Evolutionary conservation across 2,113 vertebrate genomes (phyloP), one percentile per base, ranked within the genome.

Genomic region (Macquaria australasica): DNA sequence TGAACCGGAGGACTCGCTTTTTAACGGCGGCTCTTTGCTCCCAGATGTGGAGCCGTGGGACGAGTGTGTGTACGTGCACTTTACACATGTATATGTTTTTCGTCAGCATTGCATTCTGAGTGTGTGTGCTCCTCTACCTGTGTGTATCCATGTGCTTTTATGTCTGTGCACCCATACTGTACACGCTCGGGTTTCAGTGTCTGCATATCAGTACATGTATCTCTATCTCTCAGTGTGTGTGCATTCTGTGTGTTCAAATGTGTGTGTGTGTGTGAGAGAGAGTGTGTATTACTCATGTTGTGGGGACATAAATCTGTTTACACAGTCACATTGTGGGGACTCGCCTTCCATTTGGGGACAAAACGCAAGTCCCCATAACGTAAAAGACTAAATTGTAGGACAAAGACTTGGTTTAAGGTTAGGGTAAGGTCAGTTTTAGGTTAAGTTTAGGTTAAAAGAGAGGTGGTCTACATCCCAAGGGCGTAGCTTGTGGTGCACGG

Each of bases 21-120:
- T 89, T 82, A 75, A 77, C 58, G 74, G 74, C 9, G 10, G 68
- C 66, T 85, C 79, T 89, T 86, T 81, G 73, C 83, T 88, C 77
- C 28, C 75, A 80, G 80, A 79, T 34, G 25, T 4, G 37, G 84
- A 80, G 82, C 69, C 64, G 3, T 73, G 84, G 80, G 86, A 88
- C 81, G 0, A 60, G 15, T 15, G 81, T 58, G 79, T 85, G 78
- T 75, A 4, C 73, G 62, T 81, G 86, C 37, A 58, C 64, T 85
- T 75, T 53, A 72, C 69, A 79, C 72, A 79, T 82, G 75, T 67
- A 25, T 58, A 45, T 74, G 73, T 76, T 60, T 34, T 76, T 53
- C 73, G 20, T 83, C 43, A 64, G 73, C 15, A 56, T 6, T 51
- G 15, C 55, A 50, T 41, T 70, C 80, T 39, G 75, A 73, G 67